phyloP scores from a whole-genome alignment of 92 coral and sea anemone genomes.

The Pocillopora meandrina region DNA sequence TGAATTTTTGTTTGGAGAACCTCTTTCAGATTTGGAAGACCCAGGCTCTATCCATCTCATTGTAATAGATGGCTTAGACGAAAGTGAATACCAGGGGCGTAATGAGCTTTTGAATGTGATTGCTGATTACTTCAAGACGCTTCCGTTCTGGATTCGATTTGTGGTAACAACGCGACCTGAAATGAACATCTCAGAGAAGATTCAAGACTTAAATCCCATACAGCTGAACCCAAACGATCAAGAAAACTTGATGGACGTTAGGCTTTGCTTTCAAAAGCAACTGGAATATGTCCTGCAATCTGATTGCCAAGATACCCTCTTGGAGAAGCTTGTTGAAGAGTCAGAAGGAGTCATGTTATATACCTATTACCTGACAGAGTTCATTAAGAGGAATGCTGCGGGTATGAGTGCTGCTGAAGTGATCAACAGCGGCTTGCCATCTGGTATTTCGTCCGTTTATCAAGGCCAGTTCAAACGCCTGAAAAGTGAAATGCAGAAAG shows the following conservation, averaged over 20 bases:
- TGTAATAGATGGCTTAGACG: constrained; percentile 1
- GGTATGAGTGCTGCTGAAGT: not conserved
- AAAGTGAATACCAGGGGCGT: constrained; percentile 46
- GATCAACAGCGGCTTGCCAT: not conserved
- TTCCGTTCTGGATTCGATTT: constrained; percentile 44
- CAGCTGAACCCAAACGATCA: constrained; percentile 25
- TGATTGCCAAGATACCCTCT: not conserved
- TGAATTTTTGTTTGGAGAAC: constrained; percentile 52
- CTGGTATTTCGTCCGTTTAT: not conserved
- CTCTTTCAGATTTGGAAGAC: constrained; percentile 4
- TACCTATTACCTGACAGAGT: constrained; percentile 4
- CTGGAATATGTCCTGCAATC: constrained; percentile 5
- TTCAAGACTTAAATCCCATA: constrained; percentile 37
- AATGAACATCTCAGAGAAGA: constrained; percentile 11
- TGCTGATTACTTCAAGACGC: constrained; percentile 27
- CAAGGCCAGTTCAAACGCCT: not conserved
- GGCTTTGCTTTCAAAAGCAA: constrained; percentile 18
- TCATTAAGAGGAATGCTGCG: not conserved
- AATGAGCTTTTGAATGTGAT: constrained; percentile 44
- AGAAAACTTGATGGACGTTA: constrained; percentile 44
- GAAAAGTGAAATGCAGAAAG: not conserved
- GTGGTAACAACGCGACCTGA: constrained; percentile 35
- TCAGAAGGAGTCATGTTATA: constrained; percentile 24
- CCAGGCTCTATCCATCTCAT: not conserved
- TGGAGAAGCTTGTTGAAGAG: constrained; percentile 21